A percentile compares a stretch with the other conserved stretches of the same genome.
Evolutionary conservation across 2,113 vertebrate species (phyloP).

Genomic region (Raja brachyura): DNA sequence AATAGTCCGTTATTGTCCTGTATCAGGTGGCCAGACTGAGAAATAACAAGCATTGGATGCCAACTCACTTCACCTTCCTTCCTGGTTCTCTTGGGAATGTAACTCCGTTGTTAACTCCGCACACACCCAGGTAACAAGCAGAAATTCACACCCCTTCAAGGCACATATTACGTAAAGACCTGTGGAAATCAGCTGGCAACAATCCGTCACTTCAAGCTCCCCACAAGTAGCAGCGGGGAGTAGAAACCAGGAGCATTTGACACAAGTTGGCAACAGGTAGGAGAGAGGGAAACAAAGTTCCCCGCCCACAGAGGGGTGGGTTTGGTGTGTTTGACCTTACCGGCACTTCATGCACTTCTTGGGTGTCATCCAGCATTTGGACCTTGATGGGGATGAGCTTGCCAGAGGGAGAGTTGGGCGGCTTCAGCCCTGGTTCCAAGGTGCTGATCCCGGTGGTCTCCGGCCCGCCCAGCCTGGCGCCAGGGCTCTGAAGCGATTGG

Average conservation of each 20-base stretch:
- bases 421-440: conserved; percentile 82
- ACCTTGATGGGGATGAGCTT: conserved; percentile 81
- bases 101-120: no score
- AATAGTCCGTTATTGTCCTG: not conserved
- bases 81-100: no score
- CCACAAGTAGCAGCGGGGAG: not conserved
- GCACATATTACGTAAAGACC: not conserved
- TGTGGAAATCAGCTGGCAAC: no score
- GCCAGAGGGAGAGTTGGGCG: conserved; percentile 75
- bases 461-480: conserved; percentile 78
- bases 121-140: not conserved
- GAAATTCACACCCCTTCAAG: not conserved
- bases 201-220: not conserved
- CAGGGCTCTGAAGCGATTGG: conserved; percentile 55
- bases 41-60: not conserved
- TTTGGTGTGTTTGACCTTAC: conserved; percentile 61
- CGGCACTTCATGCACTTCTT: conserved; percentile 87
- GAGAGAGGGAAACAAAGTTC: no score
- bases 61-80: not conserved
- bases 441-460: conserved; percentile 93
- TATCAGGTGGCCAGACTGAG: not conserved
- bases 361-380: conserved; percentile 88
- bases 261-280: not conserved
- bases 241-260: not conserved
- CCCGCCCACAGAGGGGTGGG: not conserved